Evolutionary conservation across 2,888 invertebrate species (phyloP).

Genomic region (Acleris literana): DNA sequence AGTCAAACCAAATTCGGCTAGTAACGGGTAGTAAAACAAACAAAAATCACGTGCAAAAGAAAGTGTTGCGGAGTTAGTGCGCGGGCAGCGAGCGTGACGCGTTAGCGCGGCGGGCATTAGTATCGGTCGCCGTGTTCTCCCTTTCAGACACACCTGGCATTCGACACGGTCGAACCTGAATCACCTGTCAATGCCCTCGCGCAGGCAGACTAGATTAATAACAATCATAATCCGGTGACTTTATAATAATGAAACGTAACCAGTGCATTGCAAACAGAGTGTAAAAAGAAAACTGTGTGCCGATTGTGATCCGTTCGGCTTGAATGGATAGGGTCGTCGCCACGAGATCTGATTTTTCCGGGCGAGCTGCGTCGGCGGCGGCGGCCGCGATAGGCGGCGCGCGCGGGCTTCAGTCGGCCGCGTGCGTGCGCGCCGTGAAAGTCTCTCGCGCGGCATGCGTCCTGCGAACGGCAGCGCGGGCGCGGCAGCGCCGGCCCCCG

Average conservation of each 20-base stretch:
- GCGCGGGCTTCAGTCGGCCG: constrained; percentile 71
- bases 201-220: constrained; percentile 24
- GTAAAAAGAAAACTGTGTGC: constrained; percentile 73
- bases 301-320: constrained; percentile 71
- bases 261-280: constrained; percentile 69
- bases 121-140: constrained; percentile 64
- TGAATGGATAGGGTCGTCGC: constrained; percentile 79
- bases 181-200: constrained; percentile 54
- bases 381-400: constrained; percentile 61
- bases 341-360: constrained; percentile 76
- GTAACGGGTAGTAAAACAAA: constrained; percentile 50
- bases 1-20: constrained; percentile 29
- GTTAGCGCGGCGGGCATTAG: constrained; percentile 63
- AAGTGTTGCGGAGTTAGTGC: constrained; percentile 66
- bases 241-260: constrained; percentile 36
- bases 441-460: constrained; percentile 74
- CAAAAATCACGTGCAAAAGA: constrained; percentile 74
- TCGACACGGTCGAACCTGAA: constrained; percentile 60
- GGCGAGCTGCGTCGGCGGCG: constrained; percentile 63
- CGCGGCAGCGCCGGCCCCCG: constrained; percentile 46
- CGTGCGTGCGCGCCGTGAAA: constrained; percentile 81
- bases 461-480: constrained; percentile 46
- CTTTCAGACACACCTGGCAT: constrained; percentile 71
- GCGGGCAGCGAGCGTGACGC: constrained; percentile 68
- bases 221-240: constrained; percentile 8